phyloP scores from a whole-genome alignment of 2,888 invertebrate species.

The Camptogramma bilineatum region DNA sequence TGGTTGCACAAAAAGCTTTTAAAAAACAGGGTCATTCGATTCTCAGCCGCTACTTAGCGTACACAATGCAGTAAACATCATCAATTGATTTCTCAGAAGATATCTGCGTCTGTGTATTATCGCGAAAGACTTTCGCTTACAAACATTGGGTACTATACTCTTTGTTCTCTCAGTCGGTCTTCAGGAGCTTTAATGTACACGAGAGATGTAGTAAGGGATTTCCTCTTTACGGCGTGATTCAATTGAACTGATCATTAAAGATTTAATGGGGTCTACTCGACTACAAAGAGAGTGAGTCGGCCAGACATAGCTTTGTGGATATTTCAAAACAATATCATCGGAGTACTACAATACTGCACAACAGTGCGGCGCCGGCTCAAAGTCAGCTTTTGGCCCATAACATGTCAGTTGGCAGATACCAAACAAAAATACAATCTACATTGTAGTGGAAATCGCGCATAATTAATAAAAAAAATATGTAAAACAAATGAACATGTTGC shows the following conservation, averaged over 20 bases:
- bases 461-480: no score
- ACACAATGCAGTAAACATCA: conserved; percentile 16
- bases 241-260: conserved; percentile 5
- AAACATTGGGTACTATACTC: conserved; percentile 31
- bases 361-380: no score
- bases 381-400: no score
- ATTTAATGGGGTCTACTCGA: background rate
- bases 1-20: conserved; percentile 9
- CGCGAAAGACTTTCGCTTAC: conserved; percentile 26
- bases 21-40: conserved; percentile 6
- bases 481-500: conserved; percentile 12
- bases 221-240: conserved; percentile 10
- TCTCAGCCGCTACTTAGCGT: conserved; percentile 11
- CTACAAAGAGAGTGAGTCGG: background rate
- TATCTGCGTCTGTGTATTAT: conserved; percentile 23
- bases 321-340: background rate
- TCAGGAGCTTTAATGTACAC: conserved; percentile 29
- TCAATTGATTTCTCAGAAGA: conserved; percentile 38
- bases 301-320: background rate
- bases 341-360: no score
- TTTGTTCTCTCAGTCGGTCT: conserved; percentile 35
- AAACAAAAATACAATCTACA: no score
- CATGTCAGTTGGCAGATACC: no score
- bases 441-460: no score
- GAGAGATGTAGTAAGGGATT: conserved; percentile 15